Evolutionary conservation across 2,113 vertebrate species (phyloP).

Genomic region (Willisornis vidua): DNA sequence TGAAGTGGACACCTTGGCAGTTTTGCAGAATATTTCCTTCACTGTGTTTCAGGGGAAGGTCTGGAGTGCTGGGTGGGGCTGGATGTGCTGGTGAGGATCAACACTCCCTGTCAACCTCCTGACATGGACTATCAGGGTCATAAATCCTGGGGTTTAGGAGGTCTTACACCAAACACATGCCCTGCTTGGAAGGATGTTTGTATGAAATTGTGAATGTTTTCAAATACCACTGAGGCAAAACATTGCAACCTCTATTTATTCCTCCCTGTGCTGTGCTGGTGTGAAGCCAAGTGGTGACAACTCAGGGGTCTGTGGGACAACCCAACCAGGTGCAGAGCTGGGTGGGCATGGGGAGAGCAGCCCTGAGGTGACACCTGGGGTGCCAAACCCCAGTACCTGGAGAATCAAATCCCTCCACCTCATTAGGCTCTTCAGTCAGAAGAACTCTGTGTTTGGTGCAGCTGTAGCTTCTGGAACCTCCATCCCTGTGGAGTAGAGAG

Average conservation of each 20-base stretch:
- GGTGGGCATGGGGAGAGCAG: neutral
- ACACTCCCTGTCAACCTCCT: neutral
- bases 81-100: neutral
- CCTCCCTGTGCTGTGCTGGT: neutral
- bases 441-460: neutral
- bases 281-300: neutral
- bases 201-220: neutral
- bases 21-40: neutral
- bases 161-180: neutral
- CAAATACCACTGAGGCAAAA: neutral
- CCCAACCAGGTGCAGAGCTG: neutral
- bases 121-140: neutral
- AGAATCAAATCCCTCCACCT: neutral
- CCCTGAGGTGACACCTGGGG: accelerated
- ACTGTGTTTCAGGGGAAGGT: neutral
- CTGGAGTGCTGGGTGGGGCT: neutral
- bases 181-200: neutral
- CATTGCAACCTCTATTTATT: neutral
- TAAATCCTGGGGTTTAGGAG: neutral
- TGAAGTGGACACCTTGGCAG: neutral
- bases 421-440: neutral
- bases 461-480: neutral
- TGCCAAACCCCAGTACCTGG: neutral
- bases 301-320: neutral
- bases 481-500: neutral